A percentile compares a stretch with the other conserved stretches of the same genome.
These are phyloP conservation scores for Cordilura impudica DNA, from an alignment of 2,888 invertebrate genomes.

Conservation along the genomic window DNA sequence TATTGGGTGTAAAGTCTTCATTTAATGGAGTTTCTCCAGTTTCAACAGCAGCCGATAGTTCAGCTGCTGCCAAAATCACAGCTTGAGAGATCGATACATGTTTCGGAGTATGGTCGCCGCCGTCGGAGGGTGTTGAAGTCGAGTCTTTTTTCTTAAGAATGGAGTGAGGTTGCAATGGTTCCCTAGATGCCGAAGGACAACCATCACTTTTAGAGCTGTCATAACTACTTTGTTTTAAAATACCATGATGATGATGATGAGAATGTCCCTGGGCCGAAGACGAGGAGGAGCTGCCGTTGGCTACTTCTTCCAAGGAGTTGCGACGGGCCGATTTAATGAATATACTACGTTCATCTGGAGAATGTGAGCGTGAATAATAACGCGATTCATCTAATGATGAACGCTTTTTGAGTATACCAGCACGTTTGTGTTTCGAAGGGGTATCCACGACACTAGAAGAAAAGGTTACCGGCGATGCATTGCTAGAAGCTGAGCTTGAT, in stretches of 20 bases:
- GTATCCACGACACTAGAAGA: conserved; percentile 87
- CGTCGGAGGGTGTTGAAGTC: conserved; percentile 76
- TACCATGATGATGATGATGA: conserved; percentile 83
- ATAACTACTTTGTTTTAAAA: conserved; percentile 88
- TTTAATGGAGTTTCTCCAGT: conserved; percentile 63
- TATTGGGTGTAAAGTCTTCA: conserved; percentile 66
- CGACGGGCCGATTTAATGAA: conserved; percentile 76
- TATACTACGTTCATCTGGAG: conserved; percentile 77
- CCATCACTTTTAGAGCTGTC: conserved; percentile 82
- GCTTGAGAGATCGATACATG: conserved; percentile 78
- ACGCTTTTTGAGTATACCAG: conserved; percentile 90
- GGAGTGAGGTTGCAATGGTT: conserved; percentile 86
- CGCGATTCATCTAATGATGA: conserved; percentile 87
- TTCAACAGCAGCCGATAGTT: conserved; percentile 79
- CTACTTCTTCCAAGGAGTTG: conserved; percentile 76
- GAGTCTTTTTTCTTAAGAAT: conserved; percentile 83
- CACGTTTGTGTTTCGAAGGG: conserved; percentile 81
- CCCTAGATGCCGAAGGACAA: conserved; percentile 80
- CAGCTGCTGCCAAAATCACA: conserved; percentile 77
- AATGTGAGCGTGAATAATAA: conserved; percentile 77
- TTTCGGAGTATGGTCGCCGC: conserved; percentile 72
- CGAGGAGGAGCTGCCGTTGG: conserved; percentile 54
- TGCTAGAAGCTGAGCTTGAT: conserved; percentile 79
- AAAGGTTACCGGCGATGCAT: conserved; percentile 87
- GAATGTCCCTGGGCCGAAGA: conserved; percentile 46